These are phyloP conservation scores for Halictus rubicundus DNA, from an alignment of 1,140 invertebrate species.

Conservation along the genomic window DNA sequence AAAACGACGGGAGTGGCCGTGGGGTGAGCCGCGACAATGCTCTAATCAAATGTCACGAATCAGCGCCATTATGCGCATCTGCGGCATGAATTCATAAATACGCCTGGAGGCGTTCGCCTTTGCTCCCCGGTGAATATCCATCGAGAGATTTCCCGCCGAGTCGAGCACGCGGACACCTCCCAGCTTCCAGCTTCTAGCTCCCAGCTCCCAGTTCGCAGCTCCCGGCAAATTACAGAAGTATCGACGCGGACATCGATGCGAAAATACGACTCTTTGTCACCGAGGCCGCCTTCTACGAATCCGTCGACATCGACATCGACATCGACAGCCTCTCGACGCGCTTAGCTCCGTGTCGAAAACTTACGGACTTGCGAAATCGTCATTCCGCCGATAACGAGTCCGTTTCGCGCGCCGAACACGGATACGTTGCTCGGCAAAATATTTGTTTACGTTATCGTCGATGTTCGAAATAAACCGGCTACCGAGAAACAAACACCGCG, in stretches of 20 bases:
- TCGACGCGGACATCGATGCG: neutral
- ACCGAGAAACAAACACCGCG: slow-evolving; percentile 5
- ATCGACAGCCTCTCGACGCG: too few relatives aligned
- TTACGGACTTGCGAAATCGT: neutral
- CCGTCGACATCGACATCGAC: neutral
- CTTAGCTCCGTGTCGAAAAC: neutral
- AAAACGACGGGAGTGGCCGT: slow-evolving; percentile 61
- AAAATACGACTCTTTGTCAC: neutral
- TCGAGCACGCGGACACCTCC: neutral
- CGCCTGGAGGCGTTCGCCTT: slow-evolving; percentile 67
- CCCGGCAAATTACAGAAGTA: neutral
- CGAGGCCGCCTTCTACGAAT: neutral
- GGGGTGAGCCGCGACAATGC: slow-evolving; percentile 75
- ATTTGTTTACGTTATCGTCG: neutral
- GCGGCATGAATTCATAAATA: slow-evolving; percentile 80
- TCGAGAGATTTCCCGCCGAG: slow-evolving; percentile 23
- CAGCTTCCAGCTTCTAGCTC: neutral
- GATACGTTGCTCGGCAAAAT: neutral
- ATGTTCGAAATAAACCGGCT: neutral
- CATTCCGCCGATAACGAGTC: neutral
- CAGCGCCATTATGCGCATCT: slow-evolving; percentile 79
- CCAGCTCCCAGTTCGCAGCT: neutral
- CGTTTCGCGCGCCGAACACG: neutral
- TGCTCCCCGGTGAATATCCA: slow-evolving; percentile 56
- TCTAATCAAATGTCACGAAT: slow-evolving; percentile 81